Evolutionary conservation across 1,140 invertebrate species (phyloP).

Genomic region (Zaprionus inermis): DNA sequence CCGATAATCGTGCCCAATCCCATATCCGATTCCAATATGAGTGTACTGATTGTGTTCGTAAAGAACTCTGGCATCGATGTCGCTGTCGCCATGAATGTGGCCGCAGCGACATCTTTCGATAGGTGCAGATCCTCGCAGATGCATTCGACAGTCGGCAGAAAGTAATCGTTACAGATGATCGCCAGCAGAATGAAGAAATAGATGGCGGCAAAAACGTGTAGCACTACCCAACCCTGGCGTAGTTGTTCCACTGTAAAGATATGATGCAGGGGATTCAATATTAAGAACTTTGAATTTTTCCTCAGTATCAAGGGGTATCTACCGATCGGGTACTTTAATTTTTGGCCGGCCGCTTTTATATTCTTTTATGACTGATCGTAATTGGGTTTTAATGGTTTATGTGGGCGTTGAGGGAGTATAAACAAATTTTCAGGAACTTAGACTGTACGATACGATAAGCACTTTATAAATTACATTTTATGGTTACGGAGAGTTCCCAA

Average conservation of each 20-base stretch:
- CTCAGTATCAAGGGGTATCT: background rate
- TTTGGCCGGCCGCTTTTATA: background rate
- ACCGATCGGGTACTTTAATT: background rate
- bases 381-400: background rate
- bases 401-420: background rate
- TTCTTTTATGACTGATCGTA: background rate
- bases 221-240: constrained; percentile 88
- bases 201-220: constrained; percentile 90
- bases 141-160: constrained; percentile 92
- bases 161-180: constrained; percentile 94
- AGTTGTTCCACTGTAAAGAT: constrained; percentile 85
- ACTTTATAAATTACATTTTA: background rate
- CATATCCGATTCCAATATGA: constrained; percentile 90
- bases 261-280: background rate
- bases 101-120: constrained; percentile 93
- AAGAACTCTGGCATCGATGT: constrained; percentile 96
- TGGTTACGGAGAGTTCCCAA: background rate
- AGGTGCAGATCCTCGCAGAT: constrained; percentile 91
- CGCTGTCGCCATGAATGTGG: constrained; percentile 96
- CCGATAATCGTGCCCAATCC: constrained; percentile 93
- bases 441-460: background rate
- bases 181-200: constrained; percentile 92
- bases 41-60: constrained; percentile 94
- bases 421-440: background rate
- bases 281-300: too few species aligned